Conservation (phyloP, 2,113 vertebrate species). For the Sapayoa aenigma region DNA sequence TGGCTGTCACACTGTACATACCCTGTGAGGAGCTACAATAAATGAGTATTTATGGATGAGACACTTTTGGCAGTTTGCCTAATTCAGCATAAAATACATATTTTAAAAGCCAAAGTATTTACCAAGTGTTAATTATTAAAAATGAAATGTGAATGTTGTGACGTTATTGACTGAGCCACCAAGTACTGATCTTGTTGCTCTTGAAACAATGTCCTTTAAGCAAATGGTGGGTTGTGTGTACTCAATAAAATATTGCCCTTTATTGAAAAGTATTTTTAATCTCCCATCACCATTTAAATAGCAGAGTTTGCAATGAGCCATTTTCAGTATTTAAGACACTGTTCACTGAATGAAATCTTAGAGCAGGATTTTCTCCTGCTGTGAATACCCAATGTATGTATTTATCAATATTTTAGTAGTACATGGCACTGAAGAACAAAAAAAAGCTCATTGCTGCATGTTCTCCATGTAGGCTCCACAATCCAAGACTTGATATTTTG, state of each 20-base stretch:
- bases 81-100: not conserved
- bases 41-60: not conserved
- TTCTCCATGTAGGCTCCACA: not conserved
- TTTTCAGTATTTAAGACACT: not conserved
- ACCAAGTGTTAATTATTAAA: conserved; percentile 44
- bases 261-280: not conserved
- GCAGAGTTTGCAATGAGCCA: not conserved
- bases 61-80: not conserved
- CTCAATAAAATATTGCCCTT: conserved; percentile 9
- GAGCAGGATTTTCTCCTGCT: not conserved
- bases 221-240: not conserved
- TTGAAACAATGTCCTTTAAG: conserved; percentile 38
- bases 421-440: not conserved
- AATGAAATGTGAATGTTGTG: conserved; percentile 20
- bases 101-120: not conserved
- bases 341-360: not conserved
- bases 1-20: too few species aligned
- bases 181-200: conserved; percentile 17
- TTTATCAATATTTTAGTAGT: not conserved
- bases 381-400: not conserved
- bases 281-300: conserved; percentile 9
- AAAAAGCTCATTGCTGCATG: not conserved
- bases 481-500: not conserved
- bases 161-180: conserved; percentile 35
- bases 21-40: too few species aligned